Evolutionary conservation across 2,113 vertebrate species (phyloP), one percentile per base, ranked within the genome.

Genomic region (Centropristis striata): DNA sequence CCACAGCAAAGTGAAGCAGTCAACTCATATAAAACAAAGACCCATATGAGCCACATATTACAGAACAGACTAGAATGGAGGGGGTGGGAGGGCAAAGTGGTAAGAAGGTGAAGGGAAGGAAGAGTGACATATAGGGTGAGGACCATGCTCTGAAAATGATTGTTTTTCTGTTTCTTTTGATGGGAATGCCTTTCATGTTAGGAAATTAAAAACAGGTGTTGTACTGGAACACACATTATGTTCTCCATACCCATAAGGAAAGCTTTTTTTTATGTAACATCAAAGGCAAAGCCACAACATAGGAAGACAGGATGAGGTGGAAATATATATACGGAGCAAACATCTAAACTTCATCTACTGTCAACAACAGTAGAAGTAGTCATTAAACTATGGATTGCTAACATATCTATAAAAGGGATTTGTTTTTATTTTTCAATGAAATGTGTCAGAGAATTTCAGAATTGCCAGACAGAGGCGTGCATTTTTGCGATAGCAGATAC

Each of bases 181-280:
- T 97, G 96, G 95, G 87, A 93, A 94, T 94, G 92, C 93, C 97
- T 99, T 98, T 99, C 95, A 99, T 97, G 97, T 97, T 93, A 93
- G 96, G 96, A 99, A 98, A 99, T 98, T 94, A 95, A 96, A 98
- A 98, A 93, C 98, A 99, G 97, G 97, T 98, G 97, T 76, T 91
- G 93, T 92, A 95, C 96, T 94, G 96, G 96, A 96, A 94, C 95
- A 95, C 96, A 97, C 94, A 96, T 95, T 94, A 94, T 91, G 93
- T 91, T 89, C 86, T 93, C 94, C 94, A 92, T 96, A 95, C 93
- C 94, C 92, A 95, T 87, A 80, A 63, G 81, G 92, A 96, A 96
- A 79, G 49, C 84, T 93, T 92, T 96, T 88, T 95, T 95, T 95
- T 96, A 96, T 98, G 90, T 49, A 90, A 97, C 96, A 96, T 98